Conservation (phyloP, 1,140 invertebrate species). For the Rhynchophorus ferrugineus region DNA sequence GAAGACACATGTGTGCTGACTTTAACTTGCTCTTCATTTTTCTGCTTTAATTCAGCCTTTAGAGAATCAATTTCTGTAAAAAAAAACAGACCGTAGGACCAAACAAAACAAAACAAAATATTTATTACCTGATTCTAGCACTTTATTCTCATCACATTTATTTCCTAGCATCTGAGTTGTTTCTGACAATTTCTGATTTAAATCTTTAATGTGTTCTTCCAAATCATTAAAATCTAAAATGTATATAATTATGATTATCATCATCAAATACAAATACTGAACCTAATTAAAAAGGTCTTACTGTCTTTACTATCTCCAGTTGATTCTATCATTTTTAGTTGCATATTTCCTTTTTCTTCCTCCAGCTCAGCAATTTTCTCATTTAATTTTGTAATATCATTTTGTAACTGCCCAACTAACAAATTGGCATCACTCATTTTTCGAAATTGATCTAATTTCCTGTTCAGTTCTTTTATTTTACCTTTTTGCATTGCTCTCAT, state of each 20-base stretch:
- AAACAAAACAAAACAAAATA: not conserved
- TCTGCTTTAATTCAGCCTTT: constrained; percentile 28
- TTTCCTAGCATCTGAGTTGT: constrained; percentile 20
- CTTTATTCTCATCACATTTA: constrained; percentile 27
- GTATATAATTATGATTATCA: not conserved
- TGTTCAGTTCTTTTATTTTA: constrained; percentile 76
- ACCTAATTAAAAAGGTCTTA: constrained; percentile 12
- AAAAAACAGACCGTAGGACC: constrained; percentile 3
- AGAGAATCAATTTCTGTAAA: constrained; percentile 25
- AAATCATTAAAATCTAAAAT: constrained; percentile 9
- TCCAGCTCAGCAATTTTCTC: constrained; percentile 76
- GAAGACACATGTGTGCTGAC: constrained; percentile 44
- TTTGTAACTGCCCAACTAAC: constrained; percentile 54
- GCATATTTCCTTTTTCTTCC: constrained; percentile 62
- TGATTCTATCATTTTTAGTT: constrained; percentile 33
- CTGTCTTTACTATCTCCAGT: constrained; percentile 26
- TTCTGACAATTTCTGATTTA: constrained; percentile 12
- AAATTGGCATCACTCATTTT: constrained; percentile 61
- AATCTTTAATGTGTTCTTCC: constrained; percentile 20
- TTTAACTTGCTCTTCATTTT: constrained; percentile 47
- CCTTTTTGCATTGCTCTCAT: constrained; percentile 70
- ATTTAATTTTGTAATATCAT: constrained; percentile 56
- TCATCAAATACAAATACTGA: not conserved
- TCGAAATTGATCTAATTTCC: constrained; percentile 70
- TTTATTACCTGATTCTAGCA: constrained; percentile 24